Evolutionary conservation across 2,888 invertebrate species (phyloP), one percentile per base, ranked within the genome.

Genomic region (Mimumesa dahlbomi): DNA sequence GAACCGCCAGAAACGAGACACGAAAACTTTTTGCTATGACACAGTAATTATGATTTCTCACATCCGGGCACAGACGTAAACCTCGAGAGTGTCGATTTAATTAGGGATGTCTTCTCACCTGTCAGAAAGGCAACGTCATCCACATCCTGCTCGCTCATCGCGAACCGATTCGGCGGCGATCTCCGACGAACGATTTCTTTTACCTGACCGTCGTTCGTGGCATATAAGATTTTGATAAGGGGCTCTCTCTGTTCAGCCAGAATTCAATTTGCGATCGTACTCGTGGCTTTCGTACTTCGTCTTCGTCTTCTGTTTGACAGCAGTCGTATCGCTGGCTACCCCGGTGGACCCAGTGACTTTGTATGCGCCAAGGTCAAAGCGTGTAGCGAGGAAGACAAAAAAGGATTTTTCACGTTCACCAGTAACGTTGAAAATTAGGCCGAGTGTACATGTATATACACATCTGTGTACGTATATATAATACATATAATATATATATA

Each of bases 101-200:
- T 19, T 14, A 3, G 22, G n/a, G 6, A 16, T 59, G 19, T 59
- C 90, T n/a, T n/a, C n/a, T 90, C 82, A 95, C 96, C 96, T 91
- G 96, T 96, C 90, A 97, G 92, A 91, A 97, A 97, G 73, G 97
- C 96, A 86, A 96, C 96, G 92, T 97, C 97, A 89, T 97, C 97
- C 88, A 97, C 93, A 91, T 97, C 97, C 90, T 95, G 96, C 88
- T 97, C 96, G 90, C 95, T 96, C 96, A 96, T 95, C 73, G 85
- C 86, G 86, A 89, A 87, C 73, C 85, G 86, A 83, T 85, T 87
- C 54, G 85, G 86, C 65, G 83, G 85, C 73, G 84, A 84, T 84
- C 88, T 83, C 73, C 87, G 86, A 83, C 88, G 87, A 79, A 88
- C 88, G 84, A 88, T 84, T 73, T 85, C 88, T 81, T 88, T 89